phyloP scores from a whole-genome alignment of 2,888 invertebrate genomes.

The Pyrgus malvae region DNA sequence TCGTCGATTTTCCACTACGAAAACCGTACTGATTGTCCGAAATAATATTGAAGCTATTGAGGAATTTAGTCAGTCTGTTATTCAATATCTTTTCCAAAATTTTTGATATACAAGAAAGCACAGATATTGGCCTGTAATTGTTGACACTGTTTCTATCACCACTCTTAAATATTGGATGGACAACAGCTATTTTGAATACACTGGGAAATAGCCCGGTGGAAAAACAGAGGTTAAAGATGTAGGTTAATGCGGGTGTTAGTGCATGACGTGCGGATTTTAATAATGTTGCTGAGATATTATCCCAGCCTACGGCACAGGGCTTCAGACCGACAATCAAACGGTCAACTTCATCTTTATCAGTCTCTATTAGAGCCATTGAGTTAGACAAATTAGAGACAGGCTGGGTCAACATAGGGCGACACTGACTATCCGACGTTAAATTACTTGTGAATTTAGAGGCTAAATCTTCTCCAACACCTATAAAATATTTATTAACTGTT shows the following conservation, averaged over 20 bases:
- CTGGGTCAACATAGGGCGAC: too few relatives aligned
- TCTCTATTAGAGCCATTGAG: conserved; percentile 15
- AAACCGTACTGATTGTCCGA: conserved; percentile 22
- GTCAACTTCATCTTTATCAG: conserved; percentile 12
- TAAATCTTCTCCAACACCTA: neutral
- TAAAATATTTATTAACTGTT: conserved; percentile 4
- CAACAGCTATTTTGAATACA: conserved; percentile 10
- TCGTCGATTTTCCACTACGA: conserved; percentile 15
- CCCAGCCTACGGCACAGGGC: conserved; percentile 6
- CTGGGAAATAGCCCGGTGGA: conserved; percentile 2
- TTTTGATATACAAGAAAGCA: conserved; percentile 13
- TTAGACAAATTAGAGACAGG: too few relatives aligned
- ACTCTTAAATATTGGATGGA: conserved; percentile 11
- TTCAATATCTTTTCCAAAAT: conserved; percentile 22
- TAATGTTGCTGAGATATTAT: conserved; percentile 5
- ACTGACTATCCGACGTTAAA: too few relatives aligned
- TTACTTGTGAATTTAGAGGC: conserved; percentile 2
- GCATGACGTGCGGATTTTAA: conserved; percentile 1
- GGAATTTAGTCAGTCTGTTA: neutral
- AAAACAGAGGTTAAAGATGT: conserved; percentile 17
- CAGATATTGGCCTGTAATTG: conserved; percentile 21
- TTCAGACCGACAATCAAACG: conserved; percentile 9
- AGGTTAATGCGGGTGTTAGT: conserved; percentile 1
- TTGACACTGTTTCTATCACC: conserved; percentile 15
- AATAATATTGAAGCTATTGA: conserved; percentile 7